These are phyloP conservation scores for Potamarius usumacintae DNA, from an alignment of 2,113 vertebrate genomes.

Conservation along the genomic window DNA sequence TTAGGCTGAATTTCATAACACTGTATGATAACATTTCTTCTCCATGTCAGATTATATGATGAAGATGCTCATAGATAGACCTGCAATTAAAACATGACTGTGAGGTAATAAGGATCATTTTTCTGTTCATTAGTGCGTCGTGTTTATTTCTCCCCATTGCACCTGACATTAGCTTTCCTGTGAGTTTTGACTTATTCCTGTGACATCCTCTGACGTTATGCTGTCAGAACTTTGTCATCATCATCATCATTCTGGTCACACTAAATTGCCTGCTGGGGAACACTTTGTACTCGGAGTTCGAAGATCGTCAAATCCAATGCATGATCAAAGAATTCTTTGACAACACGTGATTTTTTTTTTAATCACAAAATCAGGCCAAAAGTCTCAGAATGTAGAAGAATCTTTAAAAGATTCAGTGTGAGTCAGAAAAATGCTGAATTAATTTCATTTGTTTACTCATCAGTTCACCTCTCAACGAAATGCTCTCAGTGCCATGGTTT, in stretches of 20 bases:
- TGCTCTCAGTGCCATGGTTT: slow-evolving; percentile 21
- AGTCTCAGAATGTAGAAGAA: not conserved
- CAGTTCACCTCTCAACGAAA: slow-evolving; percentile 33
- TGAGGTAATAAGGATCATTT: not conserved
- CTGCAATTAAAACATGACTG: not conserved
- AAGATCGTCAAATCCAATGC: not conserved
- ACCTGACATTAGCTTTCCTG: not conserved
- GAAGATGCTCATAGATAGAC: not conserved
- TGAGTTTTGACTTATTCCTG: not conserved
- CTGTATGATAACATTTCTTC: not conserved
- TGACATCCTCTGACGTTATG: not conserved
- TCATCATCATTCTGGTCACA: not conserved
- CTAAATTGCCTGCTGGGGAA: not conserved
- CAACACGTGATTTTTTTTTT: not conserved
- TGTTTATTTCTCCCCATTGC: not conserved
- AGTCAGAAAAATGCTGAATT: not conserved
- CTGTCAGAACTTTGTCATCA: not conserved
- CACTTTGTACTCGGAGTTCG: not conserved
- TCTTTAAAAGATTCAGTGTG: not conserved
- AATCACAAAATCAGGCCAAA: not conserved
- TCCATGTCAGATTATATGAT: not conserved
- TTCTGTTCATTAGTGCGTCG: not conserved
- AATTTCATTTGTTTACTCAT: slow-evolving; percentile 10
- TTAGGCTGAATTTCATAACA: not conserved
- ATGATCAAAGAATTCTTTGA: not conserved